Evolutionary conservation across 2,888 invertebrate genomes (phyloP), one percentile per base, ranked within the genome.

Genomic region (Zaprionus bogoriensis): DNA sequence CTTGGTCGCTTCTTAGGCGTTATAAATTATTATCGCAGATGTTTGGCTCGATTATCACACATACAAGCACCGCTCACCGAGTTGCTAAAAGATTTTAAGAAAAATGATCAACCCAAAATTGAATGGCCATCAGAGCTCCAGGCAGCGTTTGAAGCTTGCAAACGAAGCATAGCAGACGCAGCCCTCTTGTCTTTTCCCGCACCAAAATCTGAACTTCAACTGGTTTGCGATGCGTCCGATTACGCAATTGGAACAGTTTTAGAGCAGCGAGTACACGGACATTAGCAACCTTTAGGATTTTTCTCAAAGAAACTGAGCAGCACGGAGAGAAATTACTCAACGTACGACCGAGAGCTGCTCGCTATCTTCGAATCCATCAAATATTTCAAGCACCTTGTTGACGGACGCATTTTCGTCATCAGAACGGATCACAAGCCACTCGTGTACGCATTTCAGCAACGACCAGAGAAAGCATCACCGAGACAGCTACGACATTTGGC

Each of bases 321-420:
- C 5, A 12, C 48, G 3, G 36, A 48, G 10, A 9, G 19, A 10
- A 27, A 38, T 10, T 44, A 44, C 14, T 39, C 28, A 17, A 39
- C 58, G 6, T 45, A 51, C 17, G 51, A 59, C 12, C n/a, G 45
- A 3, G 50, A 58, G 7, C 36, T 58, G 6, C 22, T 58, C 0
- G 36, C 48, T 0, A 61, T 54, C 2, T 61, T 20, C 27, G 44
- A 48, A 10, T 2, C 23, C 0, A 30, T 61, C 1, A 44, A 45
- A 14, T 19, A 54, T 10, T 61, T 50, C 20, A 41, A 51, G 4
- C 55, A 62, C 17, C 9, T 51, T n/a, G 0, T 62, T 4, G 45
- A 62, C 3, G 25, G 19, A 2, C 22, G 50, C 3, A 9, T 12
- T 1, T 55, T 61, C 9, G 17, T 48, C 2, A 32, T 32, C 3